Conservation (phyloP, 2,888 invertebrate species). For the Leptarthrus brevirostris region DNA sequence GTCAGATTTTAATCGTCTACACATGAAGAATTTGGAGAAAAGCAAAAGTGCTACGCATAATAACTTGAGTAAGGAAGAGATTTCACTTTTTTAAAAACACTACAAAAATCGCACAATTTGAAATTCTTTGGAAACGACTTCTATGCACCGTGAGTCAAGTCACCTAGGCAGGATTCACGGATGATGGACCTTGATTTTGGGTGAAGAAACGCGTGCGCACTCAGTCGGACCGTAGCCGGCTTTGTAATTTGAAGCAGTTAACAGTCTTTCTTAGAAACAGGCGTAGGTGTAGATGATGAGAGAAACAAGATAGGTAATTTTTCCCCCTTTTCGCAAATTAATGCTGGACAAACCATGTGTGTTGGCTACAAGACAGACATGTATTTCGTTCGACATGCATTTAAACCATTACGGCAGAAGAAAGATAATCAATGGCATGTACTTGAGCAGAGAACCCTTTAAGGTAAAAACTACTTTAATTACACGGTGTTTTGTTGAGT, state of each 20-base stretch:
- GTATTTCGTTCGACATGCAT: no score
- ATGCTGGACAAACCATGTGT: no score
- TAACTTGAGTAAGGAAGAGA: not conserved
- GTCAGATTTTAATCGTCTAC: not conserved
- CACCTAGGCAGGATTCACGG: slow-evolving; percentile 51
- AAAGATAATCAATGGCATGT: not conserved
- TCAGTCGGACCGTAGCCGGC: slow-evolving; percentile 12
- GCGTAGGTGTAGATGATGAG: not conserved
- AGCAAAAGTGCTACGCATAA: not conserved
- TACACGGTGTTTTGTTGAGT: not conserved
- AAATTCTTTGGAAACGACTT: not conserved
- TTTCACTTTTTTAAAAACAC: slow-evolving; percentile 42
- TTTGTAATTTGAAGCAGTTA: slow-evolving; percentile 22
- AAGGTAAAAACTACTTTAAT: not conserved
- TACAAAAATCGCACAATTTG: not conserved
- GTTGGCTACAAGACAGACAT: no score
- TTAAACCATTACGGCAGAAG: no score
- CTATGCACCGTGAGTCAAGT: slow-evolving; percentile 12
- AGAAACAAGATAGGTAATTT: not conserved
- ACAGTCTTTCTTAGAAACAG: not conserved
- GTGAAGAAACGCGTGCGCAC: slow-evolving; percentile 33
- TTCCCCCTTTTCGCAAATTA: no score
- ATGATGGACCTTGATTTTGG: slow-evolving; percentile 45
- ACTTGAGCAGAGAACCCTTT: no score
- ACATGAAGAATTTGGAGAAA: not conserved